Percentiles rank a stretch among this genome's conserved stretches.
Evolutionary conservation across 2,113 vertebrate species (phyloP).

Genomic region (Bufo gargarizans): DNA sequence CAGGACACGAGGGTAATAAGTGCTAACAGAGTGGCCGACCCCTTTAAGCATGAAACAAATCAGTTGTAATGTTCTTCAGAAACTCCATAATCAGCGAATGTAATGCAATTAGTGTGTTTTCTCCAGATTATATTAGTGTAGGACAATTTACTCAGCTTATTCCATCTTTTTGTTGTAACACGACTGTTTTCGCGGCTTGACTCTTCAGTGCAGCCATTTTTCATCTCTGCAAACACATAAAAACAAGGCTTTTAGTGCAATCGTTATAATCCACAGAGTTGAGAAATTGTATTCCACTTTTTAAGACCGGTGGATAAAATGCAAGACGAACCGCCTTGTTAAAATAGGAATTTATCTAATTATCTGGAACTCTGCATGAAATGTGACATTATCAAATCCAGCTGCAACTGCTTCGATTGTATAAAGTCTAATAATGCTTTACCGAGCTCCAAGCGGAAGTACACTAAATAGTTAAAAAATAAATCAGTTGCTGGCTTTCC

Average conservation of each 20-base stretch:
- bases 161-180: slow-evolving; percentile 18
- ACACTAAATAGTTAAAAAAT: slow-evolving; percentile 36
- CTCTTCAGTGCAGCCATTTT: slow-evolving; percentile 22
- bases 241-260: slow-evolving; percentile 17
- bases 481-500: slow-evolving; percentile 23
- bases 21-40: too few species aligned
- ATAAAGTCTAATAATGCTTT: not conserved
- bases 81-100: slow-evolving; percentile 40
- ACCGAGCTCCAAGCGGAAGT: not conserved
- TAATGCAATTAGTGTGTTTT: slow-evolving; percentile 46
- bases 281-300: slow-evolving; percentile 19
- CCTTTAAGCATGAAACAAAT: not conserved
- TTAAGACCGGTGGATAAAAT: slow-evolving; percentile 42
- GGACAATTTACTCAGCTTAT: slow-evolving; percentile 43
- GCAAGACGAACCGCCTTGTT: slow-evolving; percentile 23
- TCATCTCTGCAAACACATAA: slow-evolving; percentile 50
- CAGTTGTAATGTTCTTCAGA: slow-evolving; percentile 27
- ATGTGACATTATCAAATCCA: slow-evolving; percentile 1
- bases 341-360: slow-evolving; percentile 46
- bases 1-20: too few species aligned
- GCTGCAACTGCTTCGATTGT: not conserved
- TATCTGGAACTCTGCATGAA: slow-evolving; percentile 5
- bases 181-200: slow-evolving; percentile 23
- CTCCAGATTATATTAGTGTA: slow-evolving; percentile 40
- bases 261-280: slow-evolving; percentile 24